phyloP scores from a whole-genome alignment of 2,797 vertebrate genomes.

The Ceryle rudis region DNA sequence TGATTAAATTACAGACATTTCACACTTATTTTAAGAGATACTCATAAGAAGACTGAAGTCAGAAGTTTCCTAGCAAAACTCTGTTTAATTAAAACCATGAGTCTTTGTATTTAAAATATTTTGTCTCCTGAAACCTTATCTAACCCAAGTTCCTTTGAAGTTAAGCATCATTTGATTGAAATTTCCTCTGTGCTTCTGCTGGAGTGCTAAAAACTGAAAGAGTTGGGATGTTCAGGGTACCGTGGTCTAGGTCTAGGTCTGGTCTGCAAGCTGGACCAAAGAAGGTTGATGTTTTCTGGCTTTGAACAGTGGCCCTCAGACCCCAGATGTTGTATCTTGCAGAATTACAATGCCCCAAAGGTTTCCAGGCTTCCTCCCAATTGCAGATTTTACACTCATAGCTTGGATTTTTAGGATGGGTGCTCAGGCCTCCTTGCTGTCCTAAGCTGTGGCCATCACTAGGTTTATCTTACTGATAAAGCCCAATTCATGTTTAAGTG shows the following conservation, averaged over 20 bases:
- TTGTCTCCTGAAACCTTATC: no score
- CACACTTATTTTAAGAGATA: neutral
- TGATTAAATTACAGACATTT: conserved; percentile 3
- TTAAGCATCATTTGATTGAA: neutral
- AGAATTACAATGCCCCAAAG: neutral
- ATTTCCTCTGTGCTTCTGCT: neutral
- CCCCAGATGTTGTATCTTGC: rapidly evolving
- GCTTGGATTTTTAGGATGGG: neutral
- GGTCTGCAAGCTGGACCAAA: neutral
- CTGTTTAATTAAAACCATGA: neutral
- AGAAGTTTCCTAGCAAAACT: neutral
- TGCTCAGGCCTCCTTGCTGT: neutral
- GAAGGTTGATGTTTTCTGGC: rapidly evolving
- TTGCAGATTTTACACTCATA: neutral
- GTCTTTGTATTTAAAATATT: neutral
- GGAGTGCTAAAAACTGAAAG: neutral
- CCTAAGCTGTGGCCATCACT: neutral
- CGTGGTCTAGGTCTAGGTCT: no score
- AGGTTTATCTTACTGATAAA: neutral
- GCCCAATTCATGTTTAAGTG: neutral
- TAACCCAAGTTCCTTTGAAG: neutral
- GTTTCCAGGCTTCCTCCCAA: neutral
- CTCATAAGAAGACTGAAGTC: neutral
- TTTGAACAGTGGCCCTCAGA: neutral
- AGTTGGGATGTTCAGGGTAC: rapidly evolving